Base-by-base conservation (phyloP, 2,797 vertebrate genomes). In the Hephaestus fuliginosus region DNA sequence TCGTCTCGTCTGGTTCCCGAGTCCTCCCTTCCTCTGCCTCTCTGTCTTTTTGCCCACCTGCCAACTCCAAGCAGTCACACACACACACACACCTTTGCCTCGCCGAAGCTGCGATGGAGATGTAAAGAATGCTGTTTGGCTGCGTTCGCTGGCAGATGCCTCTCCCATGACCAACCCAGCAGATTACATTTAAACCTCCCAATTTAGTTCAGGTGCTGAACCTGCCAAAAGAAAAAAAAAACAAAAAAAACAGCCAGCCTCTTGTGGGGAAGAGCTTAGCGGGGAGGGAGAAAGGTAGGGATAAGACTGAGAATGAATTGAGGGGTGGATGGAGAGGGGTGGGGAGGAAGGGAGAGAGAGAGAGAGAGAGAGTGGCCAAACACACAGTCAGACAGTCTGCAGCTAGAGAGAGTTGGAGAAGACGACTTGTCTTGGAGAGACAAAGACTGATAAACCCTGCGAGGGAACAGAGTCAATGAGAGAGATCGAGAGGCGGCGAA, bases 171-270 rank as follows among this genome's bases (percentile, higher is more conserved):
- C 52, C 64, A 76, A 15, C 71, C 66, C 44, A 52, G 53, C 70
- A 89, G 85, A 91, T 89, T 85, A 89, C 53, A 7, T 81, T 88
- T 81, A 75, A 90, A 85, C 76, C 88, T 69, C 74, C 78, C 80
- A 83, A 74, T 93, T 91, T 91, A 82, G 70, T 87, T 52, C 80
- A 82, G 90, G 78, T 89, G 84, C 78, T 89, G 82, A 84, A 87
- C 76, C 79, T 48, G 41, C 69, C 67, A 33, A 33, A 33, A 33
- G 5, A 33, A 33, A 33, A 33, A 33, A 33, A 33, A n/a, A n/a
- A n/a, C n/a, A n/a, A n/a, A 74, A 78, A 56, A 46, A 17, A 52
- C 39, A 74, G 22, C 15, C 73, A 72, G 78, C 46, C 66, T 80
- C 70, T 86, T 48, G 71, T 78, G 79, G 76, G 64, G 69, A 73